Evolutionary conservation across 2,888 invertebrate genomes (phyloP).

Genomic region (Apomyelois bistriatella): DNA sequence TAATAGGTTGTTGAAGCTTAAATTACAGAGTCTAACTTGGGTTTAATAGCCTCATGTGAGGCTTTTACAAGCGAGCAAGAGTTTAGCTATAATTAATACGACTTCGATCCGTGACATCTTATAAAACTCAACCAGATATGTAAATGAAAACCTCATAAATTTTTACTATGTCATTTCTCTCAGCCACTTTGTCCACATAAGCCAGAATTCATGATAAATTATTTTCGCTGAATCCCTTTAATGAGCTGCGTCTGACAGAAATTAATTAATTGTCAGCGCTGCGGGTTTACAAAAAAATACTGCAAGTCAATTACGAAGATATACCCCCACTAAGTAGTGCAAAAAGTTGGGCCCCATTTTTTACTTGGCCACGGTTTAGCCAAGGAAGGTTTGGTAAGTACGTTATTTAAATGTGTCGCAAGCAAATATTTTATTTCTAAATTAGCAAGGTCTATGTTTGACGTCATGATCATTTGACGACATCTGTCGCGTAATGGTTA

Average conservation of each 20-base stretch:
- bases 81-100: no score
- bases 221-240: constrained; percentile 1
- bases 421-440: no score
- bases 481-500: no score
- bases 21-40: no score
- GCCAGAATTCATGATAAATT: not conserved
- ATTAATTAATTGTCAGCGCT: constrained; percentile 5
- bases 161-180: not conserved
- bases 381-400: no score
- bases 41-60: no score
- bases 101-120: not conserved
- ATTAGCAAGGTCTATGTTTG: no score
- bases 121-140: not conserved
- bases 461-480: no score
- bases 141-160: not conserved
- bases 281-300: not conserved
- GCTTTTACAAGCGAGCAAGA: no score
- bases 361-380: not conserved
- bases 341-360: not conserved
- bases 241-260: constrained; percentile 10
- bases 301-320: not conserved
- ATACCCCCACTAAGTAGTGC: not conserved
- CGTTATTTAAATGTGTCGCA: no score
- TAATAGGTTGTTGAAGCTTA: no score
- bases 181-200: constrained; percentile 3